Percentiles rank a stretch among this genome's conserved stretches.
Evolutionary conservation across 2,888 invertebrate genomes (phyloP).

Genomic region (Thereva nobilitata): DNA sequence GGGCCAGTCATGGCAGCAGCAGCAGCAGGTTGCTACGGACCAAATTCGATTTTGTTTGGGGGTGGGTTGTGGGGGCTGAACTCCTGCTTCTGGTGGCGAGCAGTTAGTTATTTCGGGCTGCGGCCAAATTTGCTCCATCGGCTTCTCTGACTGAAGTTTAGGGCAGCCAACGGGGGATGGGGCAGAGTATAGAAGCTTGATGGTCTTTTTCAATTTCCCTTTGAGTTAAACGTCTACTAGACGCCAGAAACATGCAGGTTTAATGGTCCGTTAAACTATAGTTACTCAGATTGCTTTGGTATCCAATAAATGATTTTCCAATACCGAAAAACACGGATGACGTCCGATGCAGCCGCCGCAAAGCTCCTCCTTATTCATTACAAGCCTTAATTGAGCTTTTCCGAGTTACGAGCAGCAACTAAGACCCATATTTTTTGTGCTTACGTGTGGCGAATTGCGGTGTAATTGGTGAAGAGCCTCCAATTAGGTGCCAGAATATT

Average conservation of each 20-base stretch:
- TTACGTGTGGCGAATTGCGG: too few species aligned
- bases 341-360: too few species aligned
- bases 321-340: not conserved
- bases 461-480: too few species aligned
- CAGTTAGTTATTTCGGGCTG: too few species aligned
- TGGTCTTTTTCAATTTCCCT: conserved; percentile 26
- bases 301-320: conserved; percentile 2
- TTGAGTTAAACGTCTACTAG: conserved; percentile 9
- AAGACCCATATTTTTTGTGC: too few species aligned
- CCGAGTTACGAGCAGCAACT: too few species aligned
- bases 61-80: not conserved
- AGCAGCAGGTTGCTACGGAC: not conserved
- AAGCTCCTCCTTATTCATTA: too few species aligned
- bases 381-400: too few species aligned
- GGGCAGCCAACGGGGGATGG: not conserved
- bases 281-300: not conserved
- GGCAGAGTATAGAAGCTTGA: conserved; percentile 7
- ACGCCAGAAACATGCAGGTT: conserved; percentile 9
- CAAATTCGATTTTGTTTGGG: conserved; percentile 4
- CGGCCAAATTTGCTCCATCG: not conserved
- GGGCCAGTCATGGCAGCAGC: not conserved
- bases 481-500: too few species aligned
- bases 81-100: too few species aligned
- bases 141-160: not conserved
- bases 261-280: conserved; percentile 20